Base-by-base conservation (phyloP, 1,140 invertebrate genomes). In the Zaprionus kolodkinae region DNA sequence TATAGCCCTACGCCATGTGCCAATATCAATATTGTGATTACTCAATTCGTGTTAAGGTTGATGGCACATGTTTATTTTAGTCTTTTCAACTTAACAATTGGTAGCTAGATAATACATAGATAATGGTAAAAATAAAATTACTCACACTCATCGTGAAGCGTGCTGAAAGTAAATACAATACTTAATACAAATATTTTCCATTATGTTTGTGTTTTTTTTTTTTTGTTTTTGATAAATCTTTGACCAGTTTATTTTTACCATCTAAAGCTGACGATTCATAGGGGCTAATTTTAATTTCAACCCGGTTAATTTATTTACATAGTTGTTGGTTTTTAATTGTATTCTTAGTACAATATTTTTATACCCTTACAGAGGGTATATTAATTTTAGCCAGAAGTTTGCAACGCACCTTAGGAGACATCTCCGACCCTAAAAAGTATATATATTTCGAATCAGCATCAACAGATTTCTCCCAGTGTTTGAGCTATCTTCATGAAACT, bases 21-120 rank as follows among this genome's bases (percentile, higher is more conserved):
- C 66, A 33, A 70, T 74, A 21, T 21, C 21, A 21, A 30, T 30
- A 30, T 69, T 62, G 25, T 63, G 66, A 74, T 74, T 63, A 70
- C 72, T 69, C 66, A 50, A 73, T 69, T 69, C 57, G 50, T 73
- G 71, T 69, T 73, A 61, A 72, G 21, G 56, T 56, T 65, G 62
- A 35, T 66, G 52, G 50, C 54, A 35, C 66, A 64, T 61, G 56
- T 74, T 74, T 62, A 45, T 54, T 25, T 36, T 40, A 38, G 57
- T 62, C 3, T 40, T 61, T 55, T n/a, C 43, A 30, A 48, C 15
- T 33, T 5, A 54, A 10, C 25, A 56, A 56, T 43, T 33, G 25
- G 54, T 38, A 57, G 30, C 17, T 9, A 57, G 52, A 65, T 33
- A 63, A 66, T 45, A 30, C 27, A 30, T 6, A 66, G 63, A 57